Evolutionary conservation across 2,797 vertebrate genomes (phyloP).

Genomic region (Malurus leucopterus): DNA sequence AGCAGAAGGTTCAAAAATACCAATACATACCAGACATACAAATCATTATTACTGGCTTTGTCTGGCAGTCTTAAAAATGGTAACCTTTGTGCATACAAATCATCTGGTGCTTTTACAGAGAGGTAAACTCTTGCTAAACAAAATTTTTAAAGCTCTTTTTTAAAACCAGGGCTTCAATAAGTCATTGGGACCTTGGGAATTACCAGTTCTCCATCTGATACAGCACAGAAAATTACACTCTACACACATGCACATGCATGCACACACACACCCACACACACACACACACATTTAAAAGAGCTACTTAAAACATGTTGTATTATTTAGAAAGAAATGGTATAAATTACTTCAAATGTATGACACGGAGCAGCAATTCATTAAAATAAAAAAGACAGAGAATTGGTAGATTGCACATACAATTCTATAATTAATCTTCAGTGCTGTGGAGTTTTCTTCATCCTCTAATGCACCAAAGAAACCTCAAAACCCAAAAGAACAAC

Average conservation of each 20-base stretch:
- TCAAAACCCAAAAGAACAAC: neutral
- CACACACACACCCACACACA: neutral
- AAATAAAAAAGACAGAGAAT: neutral
- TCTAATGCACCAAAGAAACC: neutral
- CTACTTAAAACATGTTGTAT: neutral
- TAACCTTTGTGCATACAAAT: constrained; percentile 6
- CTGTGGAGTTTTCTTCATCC: neutral
- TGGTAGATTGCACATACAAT: neutral
- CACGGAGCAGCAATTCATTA: neutral
- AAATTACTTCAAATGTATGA: neutral
- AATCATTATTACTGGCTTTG: constrained; percentile 29
- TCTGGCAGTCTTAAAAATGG: constrained; percentile 33
- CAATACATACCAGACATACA: constrained; percentile 26
- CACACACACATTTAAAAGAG: neutral
- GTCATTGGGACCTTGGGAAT: neutral
- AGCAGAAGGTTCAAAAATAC: constrained; percentile 40
- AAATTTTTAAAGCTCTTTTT: neutral
- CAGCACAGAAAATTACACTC: neutral
- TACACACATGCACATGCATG: neutral
- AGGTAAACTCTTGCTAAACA: neutral
- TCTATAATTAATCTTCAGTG: neutral
- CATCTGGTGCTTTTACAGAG: neutral
- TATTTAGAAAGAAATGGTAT: neutral
- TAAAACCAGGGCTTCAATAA: neutral
- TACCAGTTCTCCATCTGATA: neutral